Conservation (phyloP, 2,888 invertebrate species). For the Xanthorhoe spadicearia region DNA sequence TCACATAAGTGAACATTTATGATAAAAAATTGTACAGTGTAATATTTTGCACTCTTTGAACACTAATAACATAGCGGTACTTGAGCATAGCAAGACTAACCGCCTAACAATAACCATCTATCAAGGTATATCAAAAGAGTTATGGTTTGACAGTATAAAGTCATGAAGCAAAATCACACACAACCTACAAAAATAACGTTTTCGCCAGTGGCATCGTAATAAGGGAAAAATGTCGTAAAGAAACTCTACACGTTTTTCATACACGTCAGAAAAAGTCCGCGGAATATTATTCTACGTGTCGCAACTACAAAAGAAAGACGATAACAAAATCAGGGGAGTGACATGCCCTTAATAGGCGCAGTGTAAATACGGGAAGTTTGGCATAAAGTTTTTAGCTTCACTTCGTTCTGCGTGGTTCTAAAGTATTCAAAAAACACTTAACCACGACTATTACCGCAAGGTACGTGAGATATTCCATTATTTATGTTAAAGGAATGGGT, state of each 20-base stretch:
- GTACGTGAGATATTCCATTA: too few species aligned
- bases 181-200: constrained; percentile 16
- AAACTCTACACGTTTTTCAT: constrained; percentile 41
- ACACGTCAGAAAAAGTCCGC: constrained; percentile 33
- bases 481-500: too few species aligned
- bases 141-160: constrained; percentile 3
- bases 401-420: not conserved
- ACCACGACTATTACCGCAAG: too few species aligned
- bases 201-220: constrained; percentile 25
- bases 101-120: too few species aligned
- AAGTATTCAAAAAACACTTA: too few species aligned
- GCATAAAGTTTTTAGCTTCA: not conserved
- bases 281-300: constrained; percentile 33
- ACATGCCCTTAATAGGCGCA: constrained; percentile 25
- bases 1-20: too few species aligned
- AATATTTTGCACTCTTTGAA: too few species aligned
- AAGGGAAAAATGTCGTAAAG: constrained; percentile 37
- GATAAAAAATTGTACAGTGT: too few species aligned
- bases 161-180: constrained; percentile 24
- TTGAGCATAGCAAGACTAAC: too few species aligned
- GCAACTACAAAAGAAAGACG: constrained; percentile 33
- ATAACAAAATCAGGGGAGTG: constrained; percentile 31
- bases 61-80: too few species aligned
- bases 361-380: constrained; percentile 1
- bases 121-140: not conserved